These are phyloP conservation scores for Polypterus bichir DNA, from an alignment of 2,113 vertebrate species.

Conservation along the genomic window DNA sequence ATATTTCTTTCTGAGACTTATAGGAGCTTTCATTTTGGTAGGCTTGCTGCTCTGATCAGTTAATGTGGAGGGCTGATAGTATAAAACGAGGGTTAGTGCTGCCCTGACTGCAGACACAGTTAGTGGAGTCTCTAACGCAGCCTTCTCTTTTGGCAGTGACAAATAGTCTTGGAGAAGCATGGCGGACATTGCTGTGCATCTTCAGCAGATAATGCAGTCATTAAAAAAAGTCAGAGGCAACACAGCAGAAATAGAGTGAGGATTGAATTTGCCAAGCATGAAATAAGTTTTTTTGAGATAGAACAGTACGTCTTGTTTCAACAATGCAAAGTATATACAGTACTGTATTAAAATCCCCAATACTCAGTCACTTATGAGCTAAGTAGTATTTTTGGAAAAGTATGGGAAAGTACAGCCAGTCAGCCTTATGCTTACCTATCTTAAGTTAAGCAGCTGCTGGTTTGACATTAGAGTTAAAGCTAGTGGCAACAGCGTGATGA, in stretches of 20 bases:
- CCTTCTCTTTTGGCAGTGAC: conserved; percentile 7
- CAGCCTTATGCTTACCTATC: too few relatives aligned
- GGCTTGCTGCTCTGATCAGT: too few relatives aligned
- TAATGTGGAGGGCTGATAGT: neutral
- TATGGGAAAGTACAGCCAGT: too few relatives aligned
- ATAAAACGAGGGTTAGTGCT: conserved; percentile 5
- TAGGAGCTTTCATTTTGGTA: too few relatives aligned
- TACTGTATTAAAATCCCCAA: too few relatives aligned
- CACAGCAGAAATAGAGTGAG: conserved; percentile 11
- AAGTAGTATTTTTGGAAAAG: too few relatives aligned
- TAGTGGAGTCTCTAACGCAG: neutral
- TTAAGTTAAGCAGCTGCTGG: too few relatives aligned
- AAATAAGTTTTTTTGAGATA: conserved; percentile 17
- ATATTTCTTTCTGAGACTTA: too few relatives aligned
- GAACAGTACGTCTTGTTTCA: neutral
- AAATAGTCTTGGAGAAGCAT: neutral
- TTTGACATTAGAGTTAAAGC: too few relatives aligned
- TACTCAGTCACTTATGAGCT: too few relatives aligned
- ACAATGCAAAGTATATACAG: too few relatives aligned
- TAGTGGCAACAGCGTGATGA: too few relatives aligned
- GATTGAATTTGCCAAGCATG: conserved; percentile 22
- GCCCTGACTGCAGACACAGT: conserved; percentile 1
- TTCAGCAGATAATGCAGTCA: conserved; percentile 15
- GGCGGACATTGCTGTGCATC: neutral
- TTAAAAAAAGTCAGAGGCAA: conserved; percentile 17